Percentiles rank a stretch among this genome's conserved stretches.
Evolutionary conservation across 2,888 invertebrate genomes (phyloP).

Genomic region (Cephus pygmeus): DNA sequence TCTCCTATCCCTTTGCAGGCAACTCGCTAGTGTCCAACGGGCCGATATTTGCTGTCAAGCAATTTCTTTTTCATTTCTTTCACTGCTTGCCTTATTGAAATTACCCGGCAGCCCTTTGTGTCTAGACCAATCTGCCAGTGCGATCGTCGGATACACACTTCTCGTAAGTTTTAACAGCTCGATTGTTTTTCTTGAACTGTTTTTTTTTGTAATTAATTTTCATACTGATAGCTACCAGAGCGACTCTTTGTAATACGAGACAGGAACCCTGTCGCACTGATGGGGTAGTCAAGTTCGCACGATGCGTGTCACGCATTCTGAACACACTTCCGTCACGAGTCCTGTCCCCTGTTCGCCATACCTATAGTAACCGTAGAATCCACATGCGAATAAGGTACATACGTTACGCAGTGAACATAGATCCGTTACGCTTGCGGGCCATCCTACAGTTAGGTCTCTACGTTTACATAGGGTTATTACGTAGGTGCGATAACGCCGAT

Average conservation of each 20-base stretch:
- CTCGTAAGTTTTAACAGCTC: neutral
- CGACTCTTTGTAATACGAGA: neutral
- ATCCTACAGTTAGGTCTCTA: neutral
- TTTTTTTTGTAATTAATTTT: neutral
- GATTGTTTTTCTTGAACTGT: neutral
- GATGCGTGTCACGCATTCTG: constrained; percentile 45
- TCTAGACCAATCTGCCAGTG: neutral
- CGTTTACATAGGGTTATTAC: neutral
- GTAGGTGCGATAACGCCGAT: neutral
- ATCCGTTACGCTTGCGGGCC: neutral
- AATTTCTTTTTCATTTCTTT: neutral
- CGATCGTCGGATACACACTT: neutral
- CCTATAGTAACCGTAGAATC: constrained; percentile 3
- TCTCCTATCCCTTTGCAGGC: neutral
- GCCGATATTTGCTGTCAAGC: neutral
- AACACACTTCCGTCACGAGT: constrained; percentile 39
- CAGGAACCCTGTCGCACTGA: neutral
- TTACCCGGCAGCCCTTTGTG: neutral
- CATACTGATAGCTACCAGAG: neutral
- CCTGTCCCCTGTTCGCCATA: constrained; percentile 16
- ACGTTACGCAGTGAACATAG: constrained; percentile 1
- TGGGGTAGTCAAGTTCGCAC: constrained; percentile 28
- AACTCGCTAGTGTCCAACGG: neutral
- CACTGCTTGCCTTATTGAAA: neutral
- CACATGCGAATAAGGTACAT: neutral